phyloP scores from a whole-genome alignment of 2,888 invertebrate genomes.

The Chrysotoxum bicinctum region DNA sequence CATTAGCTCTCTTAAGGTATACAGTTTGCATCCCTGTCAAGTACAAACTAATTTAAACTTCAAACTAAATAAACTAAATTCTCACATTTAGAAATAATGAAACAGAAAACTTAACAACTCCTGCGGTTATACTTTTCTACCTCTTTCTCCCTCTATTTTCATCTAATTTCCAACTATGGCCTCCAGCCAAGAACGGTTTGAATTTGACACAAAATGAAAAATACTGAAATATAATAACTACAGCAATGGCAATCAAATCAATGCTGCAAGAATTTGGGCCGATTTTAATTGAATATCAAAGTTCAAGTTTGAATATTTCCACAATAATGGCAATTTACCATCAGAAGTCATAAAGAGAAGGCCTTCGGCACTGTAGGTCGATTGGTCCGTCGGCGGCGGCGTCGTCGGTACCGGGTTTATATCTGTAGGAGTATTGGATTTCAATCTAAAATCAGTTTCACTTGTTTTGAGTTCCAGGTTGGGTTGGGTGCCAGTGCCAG shows the following conservation, averaged over 20 bases:
- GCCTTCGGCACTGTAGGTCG: not conserved
- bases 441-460: conserved; percentile 25
- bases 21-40: no score
- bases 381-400: no score
- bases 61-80: not conserved
- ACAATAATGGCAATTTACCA: conserved; percentile 16
- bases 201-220: not conserved
- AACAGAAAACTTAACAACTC: not conserved
- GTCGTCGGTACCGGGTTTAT: no score
- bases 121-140: not conserved
- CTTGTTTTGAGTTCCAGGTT: not conserved
- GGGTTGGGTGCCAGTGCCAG: not conserved
- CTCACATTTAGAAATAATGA: not conserved
- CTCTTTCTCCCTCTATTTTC: not conserved
- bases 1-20: no score
- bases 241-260: not conserved
- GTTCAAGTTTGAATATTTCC: conserved; percentile 18
- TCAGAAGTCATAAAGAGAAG: not conserved
- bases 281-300: conserved; percentile 30
- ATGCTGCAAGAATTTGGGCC: not conserved
- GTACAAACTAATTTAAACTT: no score
- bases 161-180: not conserved
- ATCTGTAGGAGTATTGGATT: conserved; percentile 2
- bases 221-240: not conserved
- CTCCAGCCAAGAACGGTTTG: not conserved